Conservation (phyloP, 2,888 invertebrate species). For the Dascillus cervinus region DNA sequence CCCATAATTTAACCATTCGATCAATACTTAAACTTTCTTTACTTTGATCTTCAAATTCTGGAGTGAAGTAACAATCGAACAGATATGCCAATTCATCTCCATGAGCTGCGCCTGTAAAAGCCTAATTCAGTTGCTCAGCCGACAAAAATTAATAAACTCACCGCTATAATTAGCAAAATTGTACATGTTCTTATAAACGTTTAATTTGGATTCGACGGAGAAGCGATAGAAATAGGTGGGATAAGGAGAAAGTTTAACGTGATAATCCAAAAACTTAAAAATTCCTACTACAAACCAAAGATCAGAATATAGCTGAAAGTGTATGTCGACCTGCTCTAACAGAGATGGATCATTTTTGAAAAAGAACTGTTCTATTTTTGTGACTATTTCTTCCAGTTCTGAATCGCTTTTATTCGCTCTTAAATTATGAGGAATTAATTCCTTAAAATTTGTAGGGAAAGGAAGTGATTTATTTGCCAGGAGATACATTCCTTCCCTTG, state of each 20-base stretch:
- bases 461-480: too few species aligned
- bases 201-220: constrained; percentile 17
- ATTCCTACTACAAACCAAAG: constrained; percentile 19
- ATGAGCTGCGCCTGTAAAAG: constrained; percentile 23
- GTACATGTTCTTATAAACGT: constrained; percentile 18
- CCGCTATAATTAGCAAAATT: too few species aligned
- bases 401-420: too few species aligned
- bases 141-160: too few species aligned
- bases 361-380: too few species aligned
- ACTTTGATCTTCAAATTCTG: constrained; percentile 14
- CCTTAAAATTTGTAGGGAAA: too few species aligned
- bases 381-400: too few species aligned
- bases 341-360: too few species aligned
- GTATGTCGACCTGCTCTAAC: too few species aligned
- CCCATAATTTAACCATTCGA: constrained; percentile 26
- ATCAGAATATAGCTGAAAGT: constrained; percentile 22
- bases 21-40: constrained; percentile 19
- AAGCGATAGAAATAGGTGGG: constrained; percentile 26
- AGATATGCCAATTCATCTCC: constrained; percentile 29
- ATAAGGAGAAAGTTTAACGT: constrained; percentile 8
- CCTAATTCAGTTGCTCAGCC: too few species aligned
- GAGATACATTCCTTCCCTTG: constrained; percentile 37
- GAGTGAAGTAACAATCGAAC: constrained; percentile 21
- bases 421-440: too few species aligned
- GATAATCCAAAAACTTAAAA: constrained; percentile 17